Evolutionary conservation across 2,888 invertebrate species (phyloP), one percentile per base, ranked within the genome.

Genomic region (Panzeria rudis): DNA sequence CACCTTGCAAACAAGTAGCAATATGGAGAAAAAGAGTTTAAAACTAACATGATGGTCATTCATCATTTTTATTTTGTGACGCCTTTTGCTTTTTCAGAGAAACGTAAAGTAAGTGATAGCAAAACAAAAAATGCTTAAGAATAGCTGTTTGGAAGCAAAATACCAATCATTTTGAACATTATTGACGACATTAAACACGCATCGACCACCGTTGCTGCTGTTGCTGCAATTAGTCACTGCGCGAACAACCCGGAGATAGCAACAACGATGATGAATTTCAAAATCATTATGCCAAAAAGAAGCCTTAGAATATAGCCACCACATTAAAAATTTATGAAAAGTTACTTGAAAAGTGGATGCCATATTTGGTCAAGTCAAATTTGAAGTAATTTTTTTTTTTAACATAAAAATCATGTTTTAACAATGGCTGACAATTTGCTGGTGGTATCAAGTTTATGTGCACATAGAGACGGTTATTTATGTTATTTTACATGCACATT

Each of bases 281-380:
- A 66, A 73, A 66, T 80, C 20, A 73, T 66, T 50, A 50, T 71
- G 56, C n/a, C 47, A 64, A 64, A 59, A 71, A 23, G 71, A 44
- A 71, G 69, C 17, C 11, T 1, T 68, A 5, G 61, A 2, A n/a
- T 25, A n/a, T 32, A 38, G 20, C 54, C 20, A 20, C n/a, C 38
- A 47, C 44, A 62, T 69, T 47, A 41, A 64, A 32, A 17, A 50
- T 8, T 17, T 17, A 54, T 44, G 20, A 71, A 62, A 76, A 64
- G 68, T 61, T 32, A 20, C 32, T n/a, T 17, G 11, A 62, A 61
- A 56, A 69, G 47, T 64, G 64, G 78, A 52, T 73, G 77, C 78
- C 85, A 82, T 78, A 54, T 85, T 85, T 77, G 66, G 71, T 54
- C 76, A 81, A 72, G 80, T 84, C 77, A 44, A 84, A 66, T 72